Conservation (phyloP, 2,113 vertebrate genomes). For the Pangasianodon gigas region DNA sequence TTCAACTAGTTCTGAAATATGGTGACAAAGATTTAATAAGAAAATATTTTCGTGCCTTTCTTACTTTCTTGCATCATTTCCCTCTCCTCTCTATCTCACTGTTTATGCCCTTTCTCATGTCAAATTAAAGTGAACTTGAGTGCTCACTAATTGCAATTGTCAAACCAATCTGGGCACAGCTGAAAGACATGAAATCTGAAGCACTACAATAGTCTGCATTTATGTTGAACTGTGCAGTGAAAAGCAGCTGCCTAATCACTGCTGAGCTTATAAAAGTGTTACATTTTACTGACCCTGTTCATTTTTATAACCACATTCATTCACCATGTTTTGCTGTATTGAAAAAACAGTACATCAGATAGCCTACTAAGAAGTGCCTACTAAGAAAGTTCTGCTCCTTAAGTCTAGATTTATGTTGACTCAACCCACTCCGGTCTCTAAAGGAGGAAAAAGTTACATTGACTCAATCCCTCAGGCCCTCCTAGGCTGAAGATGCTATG, state of each 20-base stretch:
- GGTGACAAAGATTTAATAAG: neutral
- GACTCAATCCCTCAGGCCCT: neutral
- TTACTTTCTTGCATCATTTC: conserved; percentile 24
- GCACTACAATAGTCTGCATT: conserved; percentile 80
- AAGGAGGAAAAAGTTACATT: neutral
- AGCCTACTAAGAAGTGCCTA: neutral
- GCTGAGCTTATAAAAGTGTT: neutral
- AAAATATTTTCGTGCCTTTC: neutral
- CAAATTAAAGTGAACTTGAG: conserved; percentile 79
- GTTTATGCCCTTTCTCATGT: conserved; percentile 71
- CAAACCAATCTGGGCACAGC: conserved; percentile 73
- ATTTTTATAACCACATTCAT: neutral
- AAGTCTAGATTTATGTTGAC: neutral
- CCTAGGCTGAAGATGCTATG: neutral
- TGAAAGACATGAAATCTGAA: conserved; percentile 72
- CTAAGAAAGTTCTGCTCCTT: neutral
- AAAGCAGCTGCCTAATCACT: conserved; percentile 64
- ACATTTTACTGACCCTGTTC: neutral
- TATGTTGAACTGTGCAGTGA: conserved; percentile 72
- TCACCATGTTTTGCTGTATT: neutral
- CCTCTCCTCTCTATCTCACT: conserved; percentile 19
- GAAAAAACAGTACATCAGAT: neutral
- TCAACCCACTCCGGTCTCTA: neutral
- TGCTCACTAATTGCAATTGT: conserved; percentile 79
- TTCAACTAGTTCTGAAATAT: neutral